These are phyloP conservation scores for Rosalia funebris DNA, from an alignment of 2,888 invertebrate species.

Conservation along the genomic window DNA sequence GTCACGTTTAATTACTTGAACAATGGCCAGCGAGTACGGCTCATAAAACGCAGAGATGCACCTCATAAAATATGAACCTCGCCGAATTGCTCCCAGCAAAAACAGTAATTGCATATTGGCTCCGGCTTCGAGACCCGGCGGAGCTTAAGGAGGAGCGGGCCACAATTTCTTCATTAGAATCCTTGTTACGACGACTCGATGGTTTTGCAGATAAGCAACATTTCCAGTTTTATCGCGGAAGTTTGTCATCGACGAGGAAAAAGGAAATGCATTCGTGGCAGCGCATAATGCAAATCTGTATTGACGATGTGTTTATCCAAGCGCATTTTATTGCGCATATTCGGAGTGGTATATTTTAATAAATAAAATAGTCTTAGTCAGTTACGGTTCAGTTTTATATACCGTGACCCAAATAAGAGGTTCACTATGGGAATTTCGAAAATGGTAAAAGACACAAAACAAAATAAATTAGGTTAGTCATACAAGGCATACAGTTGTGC, in stretches of 20 bases:
- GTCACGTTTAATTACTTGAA: slow-evolving; percentile 56
- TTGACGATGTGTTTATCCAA: too few species aligned
- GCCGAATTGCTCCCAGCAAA: slow-evolving; percentile 55
- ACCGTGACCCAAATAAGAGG: too few species aligned
- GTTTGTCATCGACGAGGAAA: background rate
- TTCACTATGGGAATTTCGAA: too few species aligned
- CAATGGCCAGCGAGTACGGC: slow-evolving; percentile 51
- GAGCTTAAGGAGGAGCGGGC: slow-evolving; percentile 7
- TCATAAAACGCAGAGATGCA: slow-evolving; percentile 58
- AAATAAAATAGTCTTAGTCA: too few species aligned
- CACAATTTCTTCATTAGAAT: slow-evolving; percentile 18
- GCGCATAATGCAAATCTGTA: too few species aligned
- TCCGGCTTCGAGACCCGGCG: slow-evolving; percentile 25
- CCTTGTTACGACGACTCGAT: slow-evolving; percentile 16
- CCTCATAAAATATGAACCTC: slow-evolving; percentile 58
- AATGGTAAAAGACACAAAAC: too few species aligned
- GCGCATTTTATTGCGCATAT: too few species aligned
- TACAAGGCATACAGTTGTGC: too few species aligned
- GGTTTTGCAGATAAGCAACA: slow-evolving; percentile 36
- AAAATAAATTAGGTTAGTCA: too few species aligned
- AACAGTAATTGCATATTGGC: slow-evolving; percentile 59
- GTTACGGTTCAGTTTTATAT: too few species aligned
- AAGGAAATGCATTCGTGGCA: background rate
- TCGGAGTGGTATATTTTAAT: too few species aligned
- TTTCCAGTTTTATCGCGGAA: slow-evolving; percentile 5